A percentile compares a stretch with the other conserved stretches of the same genome.
phyloP scores from a whole-genome alignment of 2,797 vertebrate genomes.

The Xyrichtys novacula region DNA sequence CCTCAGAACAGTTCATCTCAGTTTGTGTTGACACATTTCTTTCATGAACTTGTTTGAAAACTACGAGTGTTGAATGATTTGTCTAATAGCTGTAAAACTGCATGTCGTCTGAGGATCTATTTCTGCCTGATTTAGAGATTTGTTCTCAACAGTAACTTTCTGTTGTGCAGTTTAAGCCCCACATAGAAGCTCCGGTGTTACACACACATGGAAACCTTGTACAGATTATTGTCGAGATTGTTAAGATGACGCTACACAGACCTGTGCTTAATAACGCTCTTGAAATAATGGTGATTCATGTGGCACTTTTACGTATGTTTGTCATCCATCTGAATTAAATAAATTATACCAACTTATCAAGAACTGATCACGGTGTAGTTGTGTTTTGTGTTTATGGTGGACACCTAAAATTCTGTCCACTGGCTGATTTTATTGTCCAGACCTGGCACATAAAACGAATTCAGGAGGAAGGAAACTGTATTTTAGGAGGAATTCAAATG shows the following conservation, averaged over 20 bases:
- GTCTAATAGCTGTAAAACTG: not conserved
- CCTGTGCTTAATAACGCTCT: not conserved
- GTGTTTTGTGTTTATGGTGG: not conserved
- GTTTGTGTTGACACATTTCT: not conserved
- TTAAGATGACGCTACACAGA: too few relatives aligned
- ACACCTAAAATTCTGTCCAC: not conserved
- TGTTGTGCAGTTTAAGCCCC: not conserved
- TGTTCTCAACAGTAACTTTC: not conserved
- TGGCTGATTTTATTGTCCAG: not conserved
- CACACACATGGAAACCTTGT: not conserved
- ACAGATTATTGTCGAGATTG: not conserved
- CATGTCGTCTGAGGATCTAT: not conserved
- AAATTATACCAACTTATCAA: constrained; percentile 33
- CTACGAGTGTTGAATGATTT: not conserved
- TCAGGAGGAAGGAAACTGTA: too few relatives aligned
- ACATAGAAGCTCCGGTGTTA: not conserved
- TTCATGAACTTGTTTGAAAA: not conserved
- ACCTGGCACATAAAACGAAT: too few relatives aligned
- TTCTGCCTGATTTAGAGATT: constrained; percentile 7
- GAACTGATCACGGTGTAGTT: not conserved
- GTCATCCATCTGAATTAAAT: not conserved
- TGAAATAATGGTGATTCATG: not conserved
- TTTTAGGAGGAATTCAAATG: too few relatives aligned
- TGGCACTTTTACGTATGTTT: not conserved
- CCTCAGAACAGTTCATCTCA: not conserved